Evolutionary conservation across 2,888 invertebrate species (phyloP), one percentile per base, ranked within the genome.

Genomic region (Chrysodeixis includens): DNA sequence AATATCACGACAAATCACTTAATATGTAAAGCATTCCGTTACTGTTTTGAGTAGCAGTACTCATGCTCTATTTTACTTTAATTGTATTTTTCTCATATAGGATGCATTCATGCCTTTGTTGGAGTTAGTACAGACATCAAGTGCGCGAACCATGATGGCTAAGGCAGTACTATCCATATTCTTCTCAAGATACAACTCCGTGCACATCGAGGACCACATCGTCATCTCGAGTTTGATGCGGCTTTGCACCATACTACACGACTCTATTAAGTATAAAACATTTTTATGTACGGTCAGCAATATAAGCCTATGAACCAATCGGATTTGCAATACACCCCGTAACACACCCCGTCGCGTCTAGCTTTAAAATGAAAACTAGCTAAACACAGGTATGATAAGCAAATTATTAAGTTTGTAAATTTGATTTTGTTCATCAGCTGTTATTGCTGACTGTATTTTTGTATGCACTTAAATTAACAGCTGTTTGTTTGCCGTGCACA

Each of bases 31-130:
- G n/a, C n/a, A n/a, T n/a, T n/a, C n/a, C n/a, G n/a, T n/a, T n/a
- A n/a, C n/a, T n/a, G n/a, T n/a, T n/a, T n/a, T n/a, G n/a, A n/a
- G n/a, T n/a, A n/a, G n/a, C n/a, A n/a, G n/a, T n/a, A n/a, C n/a
- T n/a, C n/a, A n/a, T n/a, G n/a, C n/a, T n/a, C n/a, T n/a, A 12
- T 8, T 22, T 22, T 10, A n/a, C 12, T 20, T 20, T 14, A 20
- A 14, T 12, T n/a, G n/a, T 22, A 4, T 14, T 52, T n/a, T 35
- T 52, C 1, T 57, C 55, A 30, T 57, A 14, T 88, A 98, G 98
- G 98, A 98, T 69, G 97, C 98, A 82, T 99, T 99, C 88, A 95
- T 99, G 87, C 98, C 98, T 0, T 96, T 99, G 62, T 94, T 99
- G 62, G 99, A 99, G 91, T 94, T 99, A 84, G 98, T 99, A 79